Base-by-base conservation (phyloP, 2,797 vertebrate genomes). In the Lophotriccus pileatus region DNA sequence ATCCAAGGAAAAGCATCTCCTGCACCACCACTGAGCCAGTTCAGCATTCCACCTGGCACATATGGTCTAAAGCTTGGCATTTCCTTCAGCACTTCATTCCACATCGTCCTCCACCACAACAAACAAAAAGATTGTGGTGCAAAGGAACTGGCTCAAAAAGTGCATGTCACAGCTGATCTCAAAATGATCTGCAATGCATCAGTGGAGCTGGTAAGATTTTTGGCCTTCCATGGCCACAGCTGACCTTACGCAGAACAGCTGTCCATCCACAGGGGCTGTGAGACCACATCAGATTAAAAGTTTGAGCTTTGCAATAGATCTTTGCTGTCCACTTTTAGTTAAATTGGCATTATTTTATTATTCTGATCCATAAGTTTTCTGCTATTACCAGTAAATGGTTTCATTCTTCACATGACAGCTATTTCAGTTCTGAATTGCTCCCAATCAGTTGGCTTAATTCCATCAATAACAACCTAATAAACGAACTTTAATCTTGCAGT, bases 391-490 rank as follows among this genome's bases (percentile, higher is more conserved):
- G 63, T 19, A 62, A 84, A 66, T 23, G 24, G 23, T 64, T 91
- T 37, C 20, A 36, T 46, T 67, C 66, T 69, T 80, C n/a, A n/a
- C 52, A 19, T 3, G 18, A 58, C 39, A 66, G 32, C 74, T 76
- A 49, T 47, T 81, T 53, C 88, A 75, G 44, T 50, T 93, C 53
- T 50, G n/a, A 87, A 87, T 64, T 58, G 79, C 41, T 85, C 60
- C 41, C 3, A 0, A 79, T 84, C 78, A 44, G 50, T 59, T 2
- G 0, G 25, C 78, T 91, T 53, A 76, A 58, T 78, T 92, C 77
- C 77, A 84, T 89, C 92, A 89, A 91, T 85, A 93, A 76, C 74
- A 92, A 84, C 53, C 64, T 58, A 73, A 93, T 91, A 90, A 94
- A 81, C 0, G 0, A 87, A 55, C 47, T 86, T 88, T 44, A 81